phyloP scores from a whole-genome alignment of 2,888 invertebrate species.

The Alentia gelatinosa region DNA sequence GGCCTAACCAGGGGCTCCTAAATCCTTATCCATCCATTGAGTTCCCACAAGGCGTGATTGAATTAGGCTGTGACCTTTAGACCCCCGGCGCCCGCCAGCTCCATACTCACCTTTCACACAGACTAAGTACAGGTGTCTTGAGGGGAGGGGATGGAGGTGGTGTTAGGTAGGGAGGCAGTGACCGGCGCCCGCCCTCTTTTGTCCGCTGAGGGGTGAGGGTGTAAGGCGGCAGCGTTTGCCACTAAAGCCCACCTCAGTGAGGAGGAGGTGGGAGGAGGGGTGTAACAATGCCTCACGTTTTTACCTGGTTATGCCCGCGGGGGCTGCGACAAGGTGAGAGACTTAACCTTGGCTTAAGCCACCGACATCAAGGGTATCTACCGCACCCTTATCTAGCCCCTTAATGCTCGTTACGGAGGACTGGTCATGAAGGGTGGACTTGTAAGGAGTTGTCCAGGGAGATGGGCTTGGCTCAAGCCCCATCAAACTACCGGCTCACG shows the following conservation, averaged over 20 bases:
- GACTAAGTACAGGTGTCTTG: neutral
- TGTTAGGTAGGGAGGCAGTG: neutral
- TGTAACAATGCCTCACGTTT: neutral
- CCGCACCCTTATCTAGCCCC: neutral
- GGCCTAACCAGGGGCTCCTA: neutral
- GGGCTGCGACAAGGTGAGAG: neutral
- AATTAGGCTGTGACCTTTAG: neutral
- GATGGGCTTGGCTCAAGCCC: neutral
- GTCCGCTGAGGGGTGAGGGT: neutral
- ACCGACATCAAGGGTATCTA: conserved; percentile 19
- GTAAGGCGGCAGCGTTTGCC: conserved; percentile 1
- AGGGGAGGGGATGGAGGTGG: neutral
- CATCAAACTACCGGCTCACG: neutral
- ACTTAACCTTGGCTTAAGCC: conserved; percentile 8
- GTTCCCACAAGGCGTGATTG: neutral
- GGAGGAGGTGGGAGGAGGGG: neutral
- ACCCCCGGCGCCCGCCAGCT: neutral
- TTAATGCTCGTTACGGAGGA: neutral
- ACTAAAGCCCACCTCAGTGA: neutral
- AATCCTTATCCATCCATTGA: neutral
- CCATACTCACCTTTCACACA: conserved; percentile 21
- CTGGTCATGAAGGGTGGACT: neutral
- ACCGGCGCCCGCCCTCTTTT: neutral
- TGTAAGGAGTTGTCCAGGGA: too few relatives aligned
- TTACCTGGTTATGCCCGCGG: conserved; percentile 3